Base-by-base conservation (phyloP, 2,113 vertebrate genomes). In the Labeo rohita region DNA sequence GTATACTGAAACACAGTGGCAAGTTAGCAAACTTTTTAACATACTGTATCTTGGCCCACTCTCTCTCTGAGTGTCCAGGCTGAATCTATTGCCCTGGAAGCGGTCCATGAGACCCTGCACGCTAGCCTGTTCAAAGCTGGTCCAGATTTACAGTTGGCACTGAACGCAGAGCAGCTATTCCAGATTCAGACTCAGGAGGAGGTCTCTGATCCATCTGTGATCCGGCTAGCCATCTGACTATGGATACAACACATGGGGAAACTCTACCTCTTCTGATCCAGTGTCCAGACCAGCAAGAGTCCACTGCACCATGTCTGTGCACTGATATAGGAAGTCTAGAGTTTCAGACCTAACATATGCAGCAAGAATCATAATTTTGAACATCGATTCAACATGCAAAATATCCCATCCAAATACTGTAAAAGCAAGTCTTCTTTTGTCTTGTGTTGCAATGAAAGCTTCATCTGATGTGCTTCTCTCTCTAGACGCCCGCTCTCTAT, bases 91-190 rank as follows among this genome's bases (percentile, higher is more conserved):
- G 93, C 93, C 91, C 91, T 95, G 95, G 94, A 93, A 0, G 0
- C 1, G 47, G 86, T 93, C 95, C 95, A 96, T 90, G 87, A 83
- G 87, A 65, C 72, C 65, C 89, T 90, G 93, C 90, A 92, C 91
- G 94, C 93, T 93, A 95, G 90, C 91, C 94, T 93, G 92, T 80
- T 70, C 93, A 94, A 87, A 89, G 90, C 90, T 86, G 93, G 93
- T 89, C 93, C 92, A 94, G 93, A 95, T 95, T 94, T 94, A 96
- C 92, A 94, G 92, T 93, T 96, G 95, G 93, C 94, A 93, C 76
- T 66, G n/a, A 75, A 79, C 9, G 59, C 52, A 36, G 39, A 76
- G 93, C 92, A 85, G 93, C 81, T 84, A 92, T 93, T 94, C 94
- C 95, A 96, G 94, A 93, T 93, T 91, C 93, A 92, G 47, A 88